Evolutionary conservation across 2,888 invertebrate genomes (phyloP).

Genomic region (Chorisops tibialis): DNA sequence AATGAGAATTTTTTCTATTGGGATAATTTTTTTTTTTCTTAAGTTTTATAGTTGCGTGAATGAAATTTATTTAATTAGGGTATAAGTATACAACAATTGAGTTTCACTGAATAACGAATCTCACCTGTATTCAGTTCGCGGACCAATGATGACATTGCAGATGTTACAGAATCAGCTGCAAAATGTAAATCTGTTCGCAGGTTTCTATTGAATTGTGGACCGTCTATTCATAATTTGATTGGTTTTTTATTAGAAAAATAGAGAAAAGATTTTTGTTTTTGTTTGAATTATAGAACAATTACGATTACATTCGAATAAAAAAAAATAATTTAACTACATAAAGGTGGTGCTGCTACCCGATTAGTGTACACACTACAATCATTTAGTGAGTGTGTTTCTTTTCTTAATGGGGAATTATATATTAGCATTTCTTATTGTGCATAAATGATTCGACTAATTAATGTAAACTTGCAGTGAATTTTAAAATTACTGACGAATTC

Average conservation of each 20-base stretch:
- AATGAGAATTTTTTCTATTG: too few relatives aligned
- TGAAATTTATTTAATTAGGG: too few relatives aligned
- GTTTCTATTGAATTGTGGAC: slow-evolving; percentile 45
- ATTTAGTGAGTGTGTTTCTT: too few relatives aligned
- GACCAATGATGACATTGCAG: slow-evolving; percentile 96
- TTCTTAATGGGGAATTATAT: too few relatives aligned
- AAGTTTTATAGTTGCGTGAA: background rate
- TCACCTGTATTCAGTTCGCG: slow-evolving; percentile 91
- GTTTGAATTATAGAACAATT: background rate
- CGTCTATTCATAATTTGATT: slow-evolving; percentile 31
- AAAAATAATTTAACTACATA: background rate
- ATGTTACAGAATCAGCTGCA: slow-evolving; percentile 96
- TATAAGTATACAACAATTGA: background rate
- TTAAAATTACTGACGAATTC: too few relatives aligned
- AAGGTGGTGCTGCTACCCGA: background rate
- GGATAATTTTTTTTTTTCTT: background rate
- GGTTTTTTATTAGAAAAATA: background rate
- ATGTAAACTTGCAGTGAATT: too few relatives aligned
- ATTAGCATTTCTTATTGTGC: too few relatives aligned
- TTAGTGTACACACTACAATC: too few relatives aligned
- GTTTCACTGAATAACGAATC: slow-evolving; percentile 37
- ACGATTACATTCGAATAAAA: background rate
- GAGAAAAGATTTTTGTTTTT: background rate
- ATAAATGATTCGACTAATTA: too few relatives aligned
- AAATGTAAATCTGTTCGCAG: slow-evolving; percentile 84